Evolutionary conservation across 2,888 invertebrate genomes (phyloP).

Genomic region (Diarsia dahlii): DNA sequence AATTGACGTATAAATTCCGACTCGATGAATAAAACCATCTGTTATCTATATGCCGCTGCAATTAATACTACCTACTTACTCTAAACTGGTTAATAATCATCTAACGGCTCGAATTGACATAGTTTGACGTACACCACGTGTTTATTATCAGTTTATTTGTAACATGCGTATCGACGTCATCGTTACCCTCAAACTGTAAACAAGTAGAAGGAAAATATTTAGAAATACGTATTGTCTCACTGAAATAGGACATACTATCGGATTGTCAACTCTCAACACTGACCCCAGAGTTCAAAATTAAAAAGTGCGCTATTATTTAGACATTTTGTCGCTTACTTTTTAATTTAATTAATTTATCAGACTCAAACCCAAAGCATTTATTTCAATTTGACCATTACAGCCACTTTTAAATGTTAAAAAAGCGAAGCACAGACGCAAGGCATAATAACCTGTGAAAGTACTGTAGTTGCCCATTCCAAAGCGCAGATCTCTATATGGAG

Average conservation of each 20-base stretch:
- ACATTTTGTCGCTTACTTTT: not conserved
- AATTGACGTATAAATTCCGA: slow-evolving; percentile 2
- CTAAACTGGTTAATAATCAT: slow-evolving; percentile 19
- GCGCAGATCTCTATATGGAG: no score
- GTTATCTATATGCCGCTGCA: slow-evolving; percentile 4
- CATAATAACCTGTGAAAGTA: no score
- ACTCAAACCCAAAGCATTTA: not conserved
- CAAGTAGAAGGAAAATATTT: slow-evolving; percentile 1
- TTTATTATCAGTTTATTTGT: slow-evolving; percentile 28
- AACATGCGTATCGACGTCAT: slow-evolving; percentile 3
- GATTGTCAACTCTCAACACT: not conserved
- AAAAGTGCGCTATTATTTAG: not conserved
- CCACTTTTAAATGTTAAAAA: no score
- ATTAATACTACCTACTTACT: slow-evolving; percentile 10
- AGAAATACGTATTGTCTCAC: not conserved
- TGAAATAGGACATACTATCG: no score
- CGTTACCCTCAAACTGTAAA: not conserved
- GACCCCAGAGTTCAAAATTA: not conserved
- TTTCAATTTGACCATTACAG: no score
- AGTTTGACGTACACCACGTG: slow-evolving; percentile 22
- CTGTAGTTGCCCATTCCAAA: no score
- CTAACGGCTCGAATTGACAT: slow-evolving; percentile 26
- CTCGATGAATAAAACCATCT: not conserved
- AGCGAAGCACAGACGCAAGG: no score
- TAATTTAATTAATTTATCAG: not conserved